Conservation (phyloP, 30 jellyfish, hydroid and myxozoan genomes). For the Pelagia noctiluca region DNA sequence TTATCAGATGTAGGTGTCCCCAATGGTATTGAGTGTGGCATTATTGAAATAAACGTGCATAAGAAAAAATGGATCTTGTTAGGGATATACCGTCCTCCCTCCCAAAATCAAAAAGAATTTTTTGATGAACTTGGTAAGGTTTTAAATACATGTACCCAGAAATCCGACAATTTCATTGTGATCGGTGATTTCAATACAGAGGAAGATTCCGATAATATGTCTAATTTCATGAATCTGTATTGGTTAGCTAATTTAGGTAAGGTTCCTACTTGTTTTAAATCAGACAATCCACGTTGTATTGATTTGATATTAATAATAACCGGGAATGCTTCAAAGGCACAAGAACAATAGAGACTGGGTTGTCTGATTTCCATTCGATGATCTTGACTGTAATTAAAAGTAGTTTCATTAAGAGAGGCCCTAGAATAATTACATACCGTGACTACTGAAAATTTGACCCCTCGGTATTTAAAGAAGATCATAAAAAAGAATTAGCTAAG, state of each 20-base stretch:
- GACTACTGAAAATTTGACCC: conserved; percentile 41
- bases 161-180: conserved; percentile 39
- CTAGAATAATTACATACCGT: conserved; percentile 8
- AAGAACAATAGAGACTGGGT: conserved; percentile 10
- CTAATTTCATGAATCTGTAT: conserved; percentile 49
- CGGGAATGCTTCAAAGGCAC: conserved; percentile 8
- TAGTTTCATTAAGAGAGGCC: conserved; percentile 9
- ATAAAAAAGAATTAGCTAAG: conserved; percentile 2
- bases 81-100: conserved; percentile 13
- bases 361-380: conserved; percentile 35
- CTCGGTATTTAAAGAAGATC: conserved; percentile 43
- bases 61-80: conserved; percentile 52
- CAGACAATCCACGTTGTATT: conserved; percentile 16
- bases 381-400: conserved; percentile 24
- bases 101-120: conserved; percentile 33
- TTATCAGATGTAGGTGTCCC: neutral
- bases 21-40: conserved; percentile 32
- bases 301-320: conserved; percentile 16
- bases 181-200: conserved; percentile 44
- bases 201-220: conserved; percentile 30
- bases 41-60: conserved; percentile 45
- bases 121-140: conserved; percentile 16
- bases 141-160: conserved; percentile 27
- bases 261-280: conserved; percentile 9
- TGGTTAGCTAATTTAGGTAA: conserved; percentile 39